Base-by-base conservation (phyloP, 2,888 invertebrate genomes). In the Limenitis camilla region DNA sequence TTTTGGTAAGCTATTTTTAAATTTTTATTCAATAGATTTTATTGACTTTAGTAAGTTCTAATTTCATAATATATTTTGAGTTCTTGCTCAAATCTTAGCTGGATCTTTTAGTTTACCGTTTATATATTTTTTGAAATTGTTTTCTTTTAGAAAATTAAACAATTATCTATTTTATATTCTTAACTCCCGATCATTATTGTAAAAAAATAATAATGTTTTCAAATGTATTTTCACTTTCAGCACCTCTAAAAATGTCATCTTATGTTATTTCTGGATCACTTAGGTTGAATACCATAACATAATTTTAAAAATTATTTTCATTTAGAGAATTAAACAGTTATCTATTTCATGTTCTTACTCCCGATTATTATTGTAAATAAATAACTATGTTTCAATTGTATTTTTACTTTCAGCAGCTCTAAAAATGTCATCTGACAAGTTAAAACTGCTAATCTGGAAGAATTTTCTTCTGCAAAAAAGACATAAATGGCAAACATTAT, bases 381-480 rank as follows among this genome's bases (percentile, higher is more conserved):
- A 35, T 45, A 36, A 11, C 38, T 9, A 8, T 36, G 9, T 11
- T 30, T 30, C 38, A 38, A 29, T 36, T 11, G 4, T 30, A 36
- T 28, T 8, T 11, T 30, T 38, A 45, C 30, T 45, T 53, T 43
- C 53, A 52, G 53, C 46, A 35, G 30, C 3, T 19, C 42, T 42
- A 32, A 76, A 58, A 60, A 86, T 86, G 86, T 72, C 80, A 53
- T 68, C 75, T 77, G 78, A 89, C 56, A 92, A 92, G 74, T 90
- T 95, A 69, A 78, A 88, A 56, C 88, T 96, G 44, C 87, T 96
- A 8, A 81, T 94, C 63, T 96, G 95, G 95, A 96, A 96, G 76
- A 96, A 96, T 74, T 92, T 91, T 85, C 76, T 92, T 8, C 84
- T 95, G 7, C 94, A 95, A 82, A 91, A 89, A 76, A 88, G 94